Evolutionary conservation across 2,888 invertebrate species (phyloP), one percentile per base, ranked within the genome.

Genomic region (Pristionchus mayeri): DNA sequence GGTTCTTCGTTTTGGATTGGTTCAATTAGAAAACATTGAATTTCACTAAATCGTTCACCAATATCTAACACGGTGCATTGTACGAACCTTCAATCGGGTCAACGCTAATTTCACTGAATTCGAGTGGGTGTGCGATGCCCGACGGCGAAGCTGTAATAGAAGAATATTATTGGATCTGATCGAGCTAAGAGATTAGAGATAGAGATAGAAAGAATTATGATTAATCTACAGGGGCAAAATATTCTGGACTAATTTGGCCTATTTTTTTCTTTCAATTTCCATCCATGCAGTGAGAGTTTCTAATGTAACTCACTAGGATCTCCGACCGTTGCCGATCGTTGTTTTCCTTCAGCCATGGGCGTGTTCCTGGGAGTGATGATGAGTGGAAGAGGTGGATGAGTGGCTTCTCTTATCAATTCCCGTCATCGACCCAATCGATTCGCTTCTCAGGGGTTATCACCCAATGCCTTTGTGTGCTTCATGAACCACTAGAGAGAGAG

Each of bases 331-430:
- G 71, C 21, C n/a, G 37, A 34, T 0, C 71, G 37, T 44, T 40
- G 37, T 11, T 71, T 71, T 40, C 40, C 9, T 3, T 44, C 71
- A n/a, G n/a, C 37, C 71, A 37, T 44, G 54, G 7, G 18, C 30
- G 63, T 4, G 7, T 63, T n/a, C 57, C 13, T 3, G 34, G 37
- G 18, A 21, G 18, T 0, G 18, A 24, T 16, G 34, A 67, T 4
- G 71, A 24, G 71, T 30, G 40, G 30, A 30, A 1, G 24, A 71
- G 24, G 71, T 71, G 30, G 71, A 71, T 71, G 71, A 71, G 71
- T 71, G 71, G 71, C 71, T 71, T 71, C 71, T 71, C 71, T 71
- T 71, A 71, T 71, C 71, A 71, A 24, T 24, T 24, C 21, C 24
- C 71, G 44, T 71, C 71, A 40, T 71, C 71, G n/a, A 63, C n/a